Base-by-base conservation (phyloP, 2,888 invertebrate species). In the Sisyra nigra region DNA sequence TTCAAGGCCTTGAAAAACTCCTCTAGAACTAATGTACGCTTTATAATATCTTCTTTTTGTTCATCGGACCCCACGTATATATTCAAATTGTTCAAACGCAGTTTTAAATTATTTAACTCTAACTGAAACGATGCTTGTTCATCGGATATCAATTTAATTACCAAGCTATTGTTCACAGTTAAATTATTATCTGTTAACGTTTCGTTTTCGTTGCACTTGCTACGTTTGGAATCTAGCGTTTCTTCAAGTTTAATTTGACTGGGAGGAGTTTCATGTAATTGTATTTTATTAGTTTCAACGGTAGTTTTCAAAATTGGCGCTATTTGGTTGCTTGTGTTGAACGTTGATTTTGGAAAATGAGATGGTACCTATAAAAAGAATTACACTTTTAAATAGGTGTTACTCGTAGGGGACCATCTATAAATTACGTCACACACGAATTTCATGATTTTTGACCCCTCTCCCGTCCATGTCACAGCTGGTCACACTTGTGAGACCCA, bases 91-190 rank as follows among this genome's bases (percentile, higher is more conserved):
- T 59, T 59, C 0, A 73, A 70, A 45, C 72, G 70, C 10, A 66
- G 58, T 48, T 71, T 65, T 48, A 81, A 63, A 46, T 72, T 72
- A 47, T 69, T 69, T 15, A 84, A 53, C 52, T 84, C 82, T 48
- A 64, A 61, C 53, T 78, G 75, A 53, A 85, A 78, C 29, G 69
- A 67, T 31, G 69, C 65, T 2, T 78, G 73, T 60, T 80, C 78
- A 46, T 76, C 72, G 13, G 68, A 57, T 1, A 80, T 69, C 64
- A 79, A 73, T 48, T 71, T 67, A 38, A 67, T 70, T n/a, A 79
- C 58, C 15, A 69, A 57, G 17, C 48, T 41, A 19, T 41, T 41
- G 11, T 41, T 24, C 3, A 24, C 7, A 24, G 24, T 24, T 24
- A 7, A 5, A 24, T 24, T 24, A 24, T 3, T 24, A 24, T 24